phyloP scores from a whole-genome alignment of 1,140 invertebrate genomes.

The silkworm (Bombyx mori) region ASM3026992v2 NC_085118.1:7383501-7384000 shows the following conservation, averaged over 20 bases:
- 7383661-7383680: neutral
- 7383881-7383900: slow-evolving; percentile 63
- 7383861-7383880: slow-evolving; percentile 61
- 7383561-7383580: no score
- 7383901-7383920: slow-evolving; percentile 69
- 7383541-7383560: no score
- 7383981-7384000: slow-evolving; percentile 56
- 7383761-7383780: slow-evolving; percentile 63
- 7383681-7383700: slow-evolving; percentile 18
- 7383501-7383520: no score
- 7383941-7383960: slow-evolving; percentile 61
- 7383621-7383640: no score
- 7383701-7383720: slow-evolving; percentile 25
- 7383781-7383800: slow-evolving; percentile 70
- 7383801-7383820: slow-evolving; percentile 61
- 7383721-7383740: slow-evolving; percentile 22
- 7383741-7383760: slow-evolving; percentile 47
- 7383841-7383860: slow-evolving; percentile 55
- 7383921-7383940: slow-evolving; percentile 68
- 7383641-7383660: no score
- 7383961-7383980: slow-evolving; percentile 66
- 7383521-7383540: no score
- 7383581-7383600: no score
- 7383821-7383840: slow-evolving; percentile 52
- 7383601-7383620: no score